Evolutionary conservation across 2,888 invertebrate species (phyloP).

Genomic region (Drosophila eohydei): DNA sequence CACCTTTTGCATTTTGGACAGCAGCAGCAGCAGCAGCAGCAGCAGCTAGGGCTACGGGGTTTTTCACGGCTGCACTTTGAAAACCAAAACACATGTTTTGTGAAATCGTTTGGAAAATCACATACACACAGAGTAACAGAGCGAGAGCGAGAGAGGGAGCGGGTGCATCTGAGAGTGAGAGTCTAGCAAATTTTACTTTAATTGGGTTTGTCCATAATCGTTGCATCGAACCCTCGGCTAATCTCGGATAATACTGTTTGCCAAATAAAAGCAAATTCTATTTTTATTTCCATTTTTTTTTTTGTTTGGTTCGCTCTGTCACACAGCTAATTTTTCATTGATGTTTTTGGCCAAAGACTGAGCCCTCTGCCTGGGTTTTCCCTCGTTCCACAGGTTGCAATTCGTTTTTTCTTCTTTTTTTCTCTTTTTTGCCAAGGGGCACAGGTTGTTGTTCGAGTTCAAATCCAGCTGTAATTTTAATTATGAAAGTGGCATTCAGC

Average conservation of each 20-base stretch:
- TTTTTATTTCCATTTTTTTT: conserved; percentile 77
- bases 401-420: not conserved
- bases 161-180: not conserved
- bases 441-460: conserved; percentile 25
- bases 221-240: conserved; percentile 82
- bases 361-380: conserved; percentile 10
- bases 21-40: not conserved
- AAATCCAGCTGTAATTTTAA: conserved; percentile 28
- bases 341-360: conserved; percentile 27
- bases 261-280: conserved; percentile 78
- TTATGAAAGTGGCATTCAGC: conserved; percentile 26
- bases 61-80: conserved; percentile 65
- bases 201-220: conserved; percentile 84
- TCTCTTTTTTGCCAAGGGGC: not conserved
- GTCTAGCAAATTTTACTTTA: conserved; percentile 71
- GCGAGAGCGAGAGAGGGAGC: not conserved
- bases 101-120: conserved; percentile 77
- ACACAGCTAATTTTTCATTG: conserved; percentile 47
- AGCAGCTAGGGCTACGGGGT: conserved; percentile 49
- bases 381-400: conserved; percentile 39
- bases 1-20: conserved; percentile 68
- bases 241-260: conserved; percentile 83
- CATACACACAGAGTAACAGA: conserved; percentile 25
- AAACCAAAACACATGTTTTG: conserved; percentile 80
- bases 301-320: conserved; percentile 9